phyloP scores from a whole-genome alignment of 2,797 vertebrate genomes.

The Muraenolepis orangiensis region DNA sequence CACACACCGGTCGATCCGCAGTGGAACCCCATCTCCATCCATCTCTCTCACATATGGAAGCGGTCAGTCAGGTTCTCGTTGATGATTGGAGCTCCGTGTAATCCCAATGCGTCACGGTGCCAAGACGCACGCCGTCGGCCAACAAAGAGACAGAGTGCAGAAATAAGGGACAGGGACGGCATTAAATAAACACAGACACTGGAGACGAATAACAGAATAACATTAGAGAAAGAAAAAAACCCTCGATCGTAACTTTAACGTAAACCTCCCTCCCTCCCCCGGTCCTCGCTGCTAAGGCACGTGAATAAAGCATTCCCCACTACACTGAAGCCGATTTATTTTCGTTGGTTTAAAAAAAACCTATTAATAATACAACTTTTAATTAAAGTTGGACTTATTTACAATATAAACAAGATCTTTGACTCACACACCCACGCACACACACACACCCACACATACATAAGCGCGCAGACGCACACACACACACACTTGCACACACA shows the following conservation, averaged over 20 bases:
- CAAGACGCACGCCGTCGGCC: background rate
- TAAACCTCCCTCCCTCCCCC: background rate
- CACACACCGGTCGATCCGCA: too few species aligned
- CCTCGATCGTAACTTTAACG: background rate
- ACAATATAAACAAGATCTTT: background rate
- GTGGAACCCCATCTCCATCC: background rate
- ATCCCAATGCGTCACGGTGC: background rate
- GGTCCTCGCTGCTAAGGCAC: background rate
- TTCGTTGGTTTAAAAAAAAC: background rate
- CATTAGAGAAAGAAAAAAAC: background rate
- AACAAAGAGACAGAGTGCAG: slow-evolving; percentile 4
- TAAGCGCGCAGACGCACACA: background rate
- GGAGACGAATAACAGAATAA: background rate
- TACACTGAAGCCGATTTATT: background rate
- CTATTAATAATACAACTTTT: background rate
- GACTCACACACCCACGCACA: too few species aligned
- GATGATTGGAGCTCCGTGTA: background rate
- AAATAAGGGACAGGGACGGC: background rate
- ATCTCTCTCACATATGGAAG: background rate
- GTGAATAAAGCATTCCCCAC: background rate
- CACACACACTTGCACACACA: too few species aligned
- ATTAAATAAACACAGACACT: slow-evolving; percentile 2
- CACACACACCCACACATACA: background rate
- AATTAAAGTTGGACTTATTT: slow-evolving; percentile 10
- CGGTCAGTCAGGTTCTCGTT: slow-evolving; percentile 2